Conservation (phyloP, 1,140 invertebrate genomes). For the Anastatus disparis region DNA sequence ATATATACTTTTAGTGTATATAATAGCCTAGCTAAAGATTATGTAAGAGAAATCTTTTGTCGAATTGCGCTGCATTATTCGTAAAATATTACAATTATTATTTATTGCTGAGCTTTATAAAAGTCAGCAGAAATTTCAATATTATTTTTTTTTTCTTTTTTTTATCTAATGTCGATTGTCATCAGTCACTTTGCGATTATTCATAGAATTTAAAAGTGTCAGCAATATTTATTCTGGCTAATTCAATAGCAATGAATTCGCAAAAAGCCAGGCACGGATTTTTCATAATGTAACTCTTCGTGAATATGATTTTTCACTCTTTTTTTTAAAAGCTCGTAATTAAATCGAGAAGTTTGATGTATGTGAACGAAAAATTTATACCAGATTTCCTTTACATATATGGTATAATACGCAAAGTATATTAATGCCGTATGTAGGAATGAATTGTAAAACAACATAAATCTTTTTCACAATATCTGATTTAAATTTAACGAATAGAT, state of each 20-base stretch:
- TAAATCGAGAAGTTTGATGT: too few species aligned
- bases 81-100: conserved; percentile 27
- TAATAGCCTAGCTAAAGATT: too few species aligned
- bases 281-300: neutral
- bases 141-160: too few species aligned
- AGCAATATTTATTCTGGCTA: conserved; percentile 7
- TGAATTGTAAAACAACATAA: conserved; percentile 14
- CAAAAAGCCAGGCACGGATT: too few species aligned
- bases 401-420: neutral
- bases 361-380: too few species aligned
- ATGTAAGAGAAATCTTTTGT: conserved; percentile 15
- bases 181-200: conserved; percentile 15
- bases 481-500: neutral
- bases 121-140: neutral
- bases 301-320: conserved; percentile 11
- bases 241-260: neutral
- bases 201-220: conserved; percentile 3
- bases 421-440: neutral
- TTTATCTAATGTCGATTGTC: conserved; percentile 20
- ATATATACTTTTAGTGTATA: too few species aligned
- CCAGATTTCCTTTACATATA: neutral
- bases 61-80: neutral
- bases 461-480: too few species aligned
- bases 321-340: too few species aligned
- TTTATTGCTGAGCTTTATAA: neutral